These are phyloP conservation scores for Sceloporus undulatus DNA, from an alignment of 2,113 vertebrate species.

Conservation along the genomic window DNA sequence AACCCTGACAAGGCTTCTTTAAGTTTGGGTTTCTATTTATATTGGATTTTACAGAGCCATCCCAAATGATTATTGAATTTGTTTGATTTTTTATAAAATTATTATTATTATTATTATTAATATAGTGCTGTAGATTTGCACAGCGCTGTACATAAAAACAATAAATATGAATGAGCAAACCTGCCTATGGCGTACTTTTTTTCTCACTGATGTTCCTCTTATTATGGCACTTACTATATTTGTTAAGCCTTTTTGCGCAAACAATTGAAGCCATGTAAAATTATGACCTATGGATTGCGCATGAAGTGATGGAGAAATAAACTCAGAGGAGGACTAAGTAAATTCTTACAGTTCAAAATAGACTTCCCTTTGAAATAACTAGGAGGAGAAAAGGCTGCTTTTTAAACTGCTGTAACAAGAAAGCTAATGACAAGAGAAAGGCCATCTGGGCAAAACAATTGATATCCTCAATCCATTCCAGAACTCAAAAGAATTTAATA, in stretches of 20 bases:
- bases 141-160: too few relatives aligned
- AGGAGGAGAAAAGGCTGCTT: background rate
- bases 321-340: background rate
- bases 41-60: too few relatives aligned
- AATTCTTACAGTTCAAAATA: background rate
- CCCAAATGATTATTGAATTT: too few relatives aligned
- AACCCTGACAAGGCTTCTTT: too few relatives aligned
- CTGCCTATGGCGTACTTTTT: too few relatives aligned
- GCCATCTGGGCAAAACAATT: background rate
- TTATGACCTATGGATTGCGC: background rate
- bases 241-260: background rate
- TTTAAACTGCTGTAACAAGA: background rate
- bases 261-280: background rate
- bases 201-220: background rate
- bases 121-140: too few relatives aligned
- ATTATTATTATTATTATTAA: too few relatives aligned
- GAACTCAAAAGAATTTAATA: background rate
- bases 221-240: conserved; percentile 17
- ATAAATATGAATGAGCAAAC: too few relatives aligned
- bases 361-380: background rate
- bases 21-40: too few relatives aligned
- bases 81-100: too few relatives aligned
- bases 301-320: background rate
- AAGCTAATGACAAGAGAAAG: background rate
- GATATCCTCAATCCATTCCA: conserved; percentile 11